Evolutionary conservation across 2,888 invertebrate species (phyloP).

Genomic region (Plagodis pulveraria): DNA sequence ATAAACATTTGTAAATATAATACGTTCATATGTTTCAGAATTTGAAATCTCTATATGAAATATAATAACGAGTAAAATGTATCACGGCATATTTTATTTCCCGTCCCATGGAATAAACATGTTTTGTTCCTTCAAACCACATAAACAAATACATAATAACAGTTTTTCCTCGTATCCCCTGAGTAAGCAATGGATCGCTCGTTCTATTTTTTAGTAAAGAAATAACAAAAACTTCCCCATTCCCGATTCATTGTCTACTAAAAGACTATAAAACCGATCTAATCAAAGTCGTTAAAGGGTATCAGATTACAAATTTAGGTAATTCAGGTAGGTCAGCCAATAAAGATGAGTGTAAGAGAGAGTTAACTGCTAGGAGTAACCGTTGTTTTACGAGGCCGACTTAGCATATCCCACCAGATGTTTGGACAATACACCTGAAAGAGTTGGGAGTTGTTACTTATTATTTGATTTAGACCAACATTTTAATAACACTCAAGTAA

Average conservation of each 20-base stretch:
- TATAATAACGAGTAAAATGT: constrained; percentile 14
- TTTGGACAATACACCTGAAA: constrained; percentile 72
- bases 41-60: not conserved
- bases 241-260: constrained; percentile 50
- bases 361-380: constrained; percentile 74
- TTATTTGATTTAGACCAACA: constrained; percentile 44
- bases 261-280: constrained; percentile 57
- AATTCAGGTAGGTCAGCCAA: constrained; percentile 74
- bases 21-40: not conserved
- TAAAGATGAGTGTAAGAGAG: constrained; percentile 78
- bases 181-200: constrained; percentile 25
- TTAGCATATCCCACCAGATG: constrained; percentile 81
- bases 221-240: constrained; percentile 32
- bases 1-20: too few species aligned
- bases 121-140: constrained; percentile 29
- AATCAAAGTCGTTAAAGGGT: constrained; percentile 67
- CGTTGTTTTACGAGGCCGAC: constrained; percentile 71
- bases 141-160: constrained; percentile 28
- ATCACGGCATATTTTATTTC: constrained; percentile 18
- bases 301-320: constrained; percentile 74
- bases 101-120: constrained; percentile 22
- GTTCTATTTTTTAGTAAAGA: constrained; percentile 29
- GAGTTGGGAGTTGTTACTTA: constrained; percentile 64
- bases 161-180: constrained; percentile 23
- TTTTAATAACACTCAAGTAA: constrained; percentile 3